Percentiles rank a stretch among this genome's conserved stretches.
Evolutionary conservation across 1,140 invertebrate species (phyloP).

Genomic region (Drosophila santomea): DNA sequence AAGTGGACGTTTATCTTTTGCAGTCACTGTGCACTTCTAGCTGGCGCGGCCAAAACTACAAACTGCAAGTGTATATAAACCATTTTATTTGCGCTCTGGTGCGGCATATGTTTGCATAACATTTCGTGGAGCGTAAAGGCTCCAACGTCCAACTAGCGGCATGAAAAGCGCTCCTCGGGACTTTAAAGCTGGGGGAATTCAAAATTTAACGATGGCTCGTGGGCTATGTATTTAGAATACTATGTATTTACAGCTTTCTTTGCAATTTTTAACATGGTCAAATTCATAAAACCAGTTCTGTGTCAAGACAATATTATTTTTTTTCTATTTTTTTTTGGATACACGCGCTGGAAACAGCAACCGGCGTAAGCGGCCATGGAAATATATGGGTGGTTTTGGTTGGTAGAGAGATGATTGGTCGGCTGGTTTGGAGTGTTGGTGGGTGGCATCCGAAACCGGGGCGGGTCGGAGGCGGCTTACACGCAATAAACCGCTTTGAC

Average conservation of each 20-base stretch:
- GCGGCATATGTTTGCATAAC: slow-evolving; percentile 78
- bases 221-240: not conserved
- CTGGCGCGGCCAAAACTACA: slow-evolving; percentile 34
- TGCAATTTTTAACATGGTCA: slow-evolving; percentile 22
- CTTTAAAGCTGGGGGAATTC: not conserved
- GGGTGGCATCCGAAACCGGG: not conserved
- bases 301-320: slow-evolving; percentile 4
- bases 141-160: not conserved
- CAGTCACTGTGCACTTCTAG: slow-evolving; percentile 70
- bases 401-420: not conserved
- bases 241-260: slow-evolving; percentile 31
- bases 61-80: slow-evolving; percentile 48
- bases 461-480: slow-evolving; percentile 85
- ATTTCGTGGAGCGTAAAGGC: slow-evolving; percentile 54
- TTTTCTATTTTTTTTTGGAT: slow-evolving; percentile 73
- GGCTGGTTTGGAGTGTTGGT: not conserved
- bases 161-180: slow-evolving; percentile 19
- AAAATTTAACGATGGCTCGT: not conserved
- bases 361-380: slow-evolving; percentile 4
- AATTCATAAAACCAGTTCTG: slow-evolving; percentile 32
- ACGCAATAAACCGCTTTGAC: slow-evolving; percentile 93
- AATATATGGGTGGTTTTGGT: not conserved
- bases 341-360: slow-evolving; percentile 48
- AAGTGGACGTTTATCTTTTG: slow-evolving; percentile 83
- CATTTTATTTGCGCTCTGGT: slow-evolving; percentile 75